Conservation (phyloP, 2,113 vertebrate genomes). For the Asarcornis scutulata region DNA sequence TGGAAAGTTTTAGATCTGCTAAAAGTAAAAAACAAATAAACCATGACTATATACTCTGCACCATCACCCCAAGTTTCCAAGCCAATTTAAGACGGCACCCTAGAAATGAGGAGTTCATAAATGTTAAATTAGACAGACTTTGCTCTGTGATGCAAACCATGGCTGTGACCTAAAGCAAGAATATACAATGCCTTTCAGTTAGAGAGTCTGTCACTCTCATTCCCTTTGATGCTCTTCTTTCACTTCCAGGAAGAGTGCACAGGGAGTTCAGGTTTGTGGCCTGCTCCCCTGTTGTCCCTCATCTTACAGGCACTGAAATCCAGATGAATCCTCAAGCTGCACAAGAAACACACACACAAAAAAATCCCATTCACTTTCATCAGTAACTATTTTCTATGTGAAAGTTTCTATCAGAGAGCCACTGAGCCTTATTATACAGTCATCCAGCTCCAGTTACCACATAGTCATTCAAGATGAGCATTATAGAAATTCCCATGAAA, state of each 20-base stretch:
- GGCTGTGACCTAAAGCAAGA: conserved; percentile 76
- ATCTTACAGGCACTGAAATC: conserved; percentile 71
- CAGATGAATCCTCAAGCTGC: conserved; percentile 35
- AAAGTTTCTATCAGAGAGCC: conserved; percentile 66
- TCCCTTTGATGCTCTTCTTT: conserved; percentile 82
- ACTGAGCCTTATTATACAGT: conserved; percentile 68
- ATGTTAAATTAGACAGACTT: conserved; percentile 78
- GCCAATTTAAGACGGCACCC: neutral
- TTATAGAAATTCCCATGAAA: conserved; percentile 49
- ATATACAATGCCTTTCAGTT: conserved; percentile 72
- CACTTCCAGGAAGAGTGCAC: conserved; percentile 69
- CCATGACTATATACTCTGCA: neutral
- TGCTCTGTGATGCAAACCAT: conserved; percentile 73
- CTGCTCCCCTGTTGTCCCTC: conserved; percentile 71
- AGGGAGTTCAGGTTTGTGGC: conserved; percentile 69
- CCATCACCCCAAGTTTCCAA: conserved; percentile 9
- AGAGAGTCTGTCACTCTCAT: conserved; percentile 74
- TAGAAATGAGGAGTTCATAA: conserved; percentile 72
- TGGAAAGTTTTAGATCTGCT: neutral
- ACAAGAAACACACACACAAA: neutral
- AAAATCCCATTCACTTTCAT: conserved; percentile 71
- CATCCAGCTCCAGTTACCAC: conserved; percentile 20
- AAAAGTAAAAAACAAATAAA: neutral
- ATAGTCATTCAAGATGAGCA: conserved; percentile 29
- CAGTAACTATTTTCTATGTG: conserved; percentile 68